Base-by-base conservation (phyloP, 2,888 invertebrate genomes). In the Agapetus fuscipes region DNA sequence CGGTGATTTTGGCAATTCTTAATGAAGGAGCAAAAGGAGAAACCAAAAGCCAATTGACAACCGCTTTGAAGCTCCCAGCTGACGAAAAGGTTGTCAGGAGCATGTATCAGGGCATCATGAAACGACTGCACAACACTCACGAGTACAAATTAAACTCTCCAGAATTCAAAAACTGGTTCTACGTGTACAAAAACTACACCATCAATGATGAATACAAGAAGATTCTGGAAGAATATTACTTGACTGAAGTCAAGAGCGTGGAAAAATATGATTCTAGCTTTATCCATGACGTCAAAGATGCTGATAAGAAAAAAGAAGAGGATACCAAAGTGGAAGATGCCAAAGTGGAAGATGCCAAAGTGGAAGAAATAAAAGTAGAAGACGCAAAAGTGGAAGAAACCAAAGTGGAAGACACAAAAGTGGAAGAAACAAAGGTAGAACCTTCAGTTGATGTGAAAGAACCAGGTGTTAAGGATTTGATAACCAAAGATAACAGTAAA, bases 91-190 rank as follows among this genome's bases (percentile, higher is more conserved):
- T 64, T 1, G 66, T 65, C 3, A 61, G 73, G 48, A 62, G 61
- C 41, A 66, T 66, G 5, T 74, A 66, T 53, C 61, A 59, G 3
- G 62, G 58, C 31, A 66, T 73, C 5, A 64, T 74, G 60, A 62
- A 69, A 34, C 59, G 69, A 31, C 52, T 73, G n/a, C 67, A 64
- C 48, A 71, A 70, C 34, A 64, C 58, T 2, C 60, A 66, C 34
- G 62, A 66, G 43, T 69, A 66, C 48, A 64, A 65, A 56, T 58
- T 61, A 37, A 71, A 71, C 46, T 62, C 65, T 41, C 78, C 78
- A 1, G 75, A 78, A 48, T 61, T 80, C 47, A 76, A 76, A 53
- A 78, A 76, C 50, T 80, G 73, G 65, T 72, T 80, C 51, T 80
- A 80, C 50, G 71, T 80, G 4, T 80, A 79, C 55, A 75, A 75